phyloP scores from a whole-genome alignment of 2,113 vertebrate genomes.

The Sarotherodon lohbergeri region DNA sequence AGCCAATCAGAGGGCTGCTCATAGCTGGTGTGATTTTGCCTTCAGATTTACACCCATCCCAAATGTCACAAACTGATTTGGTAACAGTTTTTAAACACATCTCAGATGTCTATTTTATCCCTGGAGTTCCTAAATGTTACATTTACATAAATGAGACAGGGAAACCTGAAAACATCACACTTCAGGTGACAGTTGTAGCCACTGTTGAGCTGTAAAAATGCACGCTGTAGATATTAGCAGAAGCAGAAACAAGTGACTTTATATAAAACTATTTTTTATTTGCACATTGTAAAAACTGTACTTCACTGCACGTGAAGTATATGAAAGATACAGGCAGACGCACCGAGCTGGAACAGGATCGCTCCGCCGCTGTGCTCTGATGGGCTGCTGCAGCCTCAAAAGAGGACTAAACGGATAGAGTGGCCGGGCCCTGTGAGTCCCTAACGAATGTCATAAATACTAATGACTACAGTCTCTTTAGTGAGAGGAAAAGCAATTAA shows the following conservation, averaged over 20 bases:
- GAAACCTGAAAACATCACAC: neutral
- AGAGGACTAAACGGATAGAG: neutral
- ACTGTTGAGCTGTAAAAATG: neutral
- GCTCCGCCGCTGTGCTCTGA: neutral
- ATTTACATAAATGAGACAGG: neutral
- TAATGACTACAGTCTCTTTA: neutral
- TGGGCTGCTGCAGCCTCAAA: neutral
- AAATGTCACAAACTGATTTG: neutral
- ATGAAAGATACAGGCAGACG: neutral
- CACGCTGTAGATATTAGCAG: neutral
- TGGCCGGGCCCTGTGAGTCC: neutral
- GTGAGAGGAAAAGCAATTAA: neutral
- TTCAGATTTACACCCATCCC: neutral
- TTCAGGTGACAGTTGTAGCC: neutral
- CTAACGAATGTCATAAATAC: constrained; percentile 9
- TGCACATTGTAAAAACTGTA: constrained; percentile 25
- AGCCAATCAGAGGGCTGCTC: neutral
- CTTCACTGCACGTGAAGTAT: neutral
- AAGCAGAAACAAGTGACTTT: neutral
- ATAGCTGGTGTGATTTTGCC: neutral
- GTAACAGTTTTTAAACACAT: neutral
- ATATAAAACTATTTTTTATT: constrained; percentile 59
- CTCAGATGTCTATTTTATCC: neutral
- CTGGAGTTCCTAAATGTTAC: neutral
- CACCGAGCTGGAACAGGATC: neutral